phyloP scores from a whole-genome alignment of 2,113 vertebrate species.

The Callipepla squamata region DNA sequence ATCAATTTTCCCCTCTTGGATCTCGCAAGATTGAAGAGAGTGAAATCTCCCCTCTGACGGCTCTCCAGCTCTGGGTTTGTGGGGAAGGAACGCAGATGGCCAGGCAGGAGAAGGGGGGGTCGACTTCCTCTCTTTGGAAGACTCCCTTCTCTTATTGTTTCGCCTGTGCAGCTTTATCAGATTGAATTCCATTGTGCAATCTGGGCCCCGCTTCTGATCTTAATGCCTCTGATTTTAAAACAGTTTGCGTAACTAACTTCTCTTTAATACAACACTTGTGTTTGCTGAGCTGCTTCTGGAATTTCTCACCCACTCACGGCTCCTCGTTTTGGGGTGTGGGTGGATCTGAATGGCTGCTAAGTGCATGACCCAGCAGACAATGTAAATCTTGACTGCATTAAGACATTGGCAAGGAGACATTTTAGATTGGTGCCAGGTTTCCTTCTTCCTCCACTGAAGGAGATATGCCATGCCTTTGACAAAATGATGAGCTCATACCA shows the following conservation, averaged over 20 bases:
- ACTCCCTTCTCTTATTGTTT: conserved; percentile 28
- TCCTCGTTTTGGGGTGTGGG: neutral
- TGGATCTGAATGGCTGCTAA: conserved; percentile 14
- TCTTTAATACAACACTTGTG: neutral
- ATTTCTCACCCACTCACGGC: neutral
- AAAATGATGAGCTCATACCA: neutral
- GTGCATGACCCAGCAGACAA: conserved; percentile 18
- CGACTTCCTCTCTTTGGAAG: neutral
- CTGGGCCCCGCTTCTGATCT: neutral
- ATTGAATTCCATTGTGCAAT: neutral
- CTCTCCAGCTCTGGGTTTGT: neutral
- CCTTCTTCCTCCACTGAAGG: neutral
- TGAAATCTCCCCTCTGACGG: neutral
- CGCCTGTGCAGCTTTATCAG: conserved; percentile 1
- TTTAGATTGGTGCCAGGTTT: neutral
- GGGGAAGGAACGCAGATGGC: conserved; percentile 23
- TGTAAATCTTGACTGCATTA: neutral
- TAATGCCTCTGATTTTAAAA: rapidly evolving
- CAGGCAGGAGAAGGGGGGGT: neutral
- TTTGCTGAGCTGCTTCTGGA: neutral
- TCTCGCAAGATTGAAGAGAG: neutral
- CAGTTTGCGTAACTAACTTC: neutral
- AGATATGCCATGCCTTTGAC: neutral
- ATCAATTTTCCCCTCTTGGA: conserved; percentile 19
- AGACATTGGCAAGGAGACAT: neutral